Percentiles rank a stretch among this genome's conserved stretches.
Evolutionary conservation across 2,797 vertebrate species (phyloP).

Genomic region (Xerus rutilus): DNA sequence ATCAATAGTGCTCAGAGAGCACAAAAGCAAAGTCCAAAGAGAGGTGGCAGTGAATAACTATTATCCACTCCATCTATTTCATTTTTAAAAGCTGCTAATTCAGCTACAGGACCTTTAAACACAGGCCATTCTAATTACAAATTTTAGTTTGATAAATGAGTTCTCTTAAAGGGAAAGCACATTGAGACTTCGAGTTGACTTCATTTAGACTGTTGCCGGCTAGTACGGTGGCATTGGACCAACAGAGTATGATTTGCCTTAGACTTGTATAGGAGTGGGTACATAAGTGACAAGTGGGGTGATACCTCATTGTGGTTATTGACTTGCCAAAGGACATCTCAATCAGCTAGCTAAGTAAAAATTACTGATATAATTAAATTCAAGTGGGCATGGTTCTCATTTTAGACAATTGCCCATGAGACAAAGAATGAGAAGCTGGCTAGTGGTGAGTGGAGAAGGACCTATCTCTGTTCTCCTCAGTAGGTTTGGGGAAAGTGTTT

Average conservation of each 20-base stretch:
- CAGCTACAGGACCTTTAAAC: neutral
- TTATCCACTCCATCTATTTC: neutral
- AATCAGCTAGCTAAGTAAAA: neutral
- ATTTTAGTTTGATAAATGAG: neutral
- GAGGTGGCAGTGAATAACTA: neutral
- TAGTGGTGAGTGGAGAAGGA: fast-evolving
- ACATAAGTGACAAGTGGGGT: neutral
- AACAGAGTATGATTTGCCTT: neutral
- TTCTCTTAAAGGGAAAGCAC: neutral
- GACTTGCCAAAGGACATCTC: neutral
- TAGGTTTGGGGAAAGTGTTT: neutral
- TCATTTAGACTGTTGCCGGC: neutral
- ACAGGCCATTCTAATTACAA: neutral
- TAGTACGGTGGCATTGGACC: neutral
- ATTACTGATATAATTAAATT: neutral
- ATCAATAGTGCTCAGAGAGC: neutral
- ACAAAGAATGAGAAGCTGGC: neutral
- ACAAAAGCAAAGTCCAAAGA: neutral
- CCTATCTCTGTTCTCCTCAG: neutral
- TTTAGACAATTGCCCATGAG: neutral
- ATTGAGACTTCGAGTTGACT: neutral
- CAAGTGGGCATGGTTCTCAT: neutral
- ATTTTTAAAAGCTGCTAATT: neutral
- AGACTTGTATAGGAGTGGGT: neutral
- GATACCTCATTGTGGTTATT: neutral